Evolutionary conservation across 1,140 invertebrate genomes (phyloP), one percentile per base, ranked within the genome.

Genomic region (Drosophila tani): DNA sequence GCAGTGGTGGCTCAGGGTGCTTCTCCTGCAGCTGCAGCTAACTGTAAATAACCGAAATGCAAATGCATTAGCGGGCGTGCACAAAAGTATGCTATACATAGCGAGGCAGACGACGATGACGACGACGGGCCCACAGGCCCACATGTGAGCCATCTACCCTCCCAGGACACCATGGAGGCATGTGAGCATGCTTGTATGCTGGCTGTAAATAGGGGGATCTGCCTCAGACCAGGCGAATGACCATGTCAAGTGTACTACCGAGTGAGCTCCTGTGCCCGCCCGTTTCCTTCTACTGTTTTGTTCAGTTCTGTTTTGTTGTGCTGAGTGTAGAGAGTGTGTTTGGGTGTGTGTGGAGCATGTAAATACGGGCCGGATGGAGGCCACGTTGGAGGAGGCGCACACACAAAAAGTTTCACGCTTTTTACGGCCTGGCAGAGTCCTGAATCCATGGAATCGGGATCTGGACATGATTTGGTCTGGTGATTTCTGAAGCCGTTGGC

Each of bases 21-120:
- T 58, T 47, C 57, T 24, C 3, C 17, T 40, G 56, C 29, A 47
- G 70, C 43, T 51, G 50, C 40, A 57, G 63, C 73, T 49, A 66
- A 85, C 74, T 70, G 79, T 78, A 70, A 79, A 85, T 81, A 85
- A 76, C 81, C 71, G 60, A 84, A 83, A 83, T 79, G 82, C 79
- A 85, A 85, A 85, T 85, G 75, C 83, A 82, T 82, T 85, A 82
- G 75, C 69, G 62, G 35, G 60, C 76, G 65, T 53, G 62, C 79
- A 38, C 79, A 81, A 81, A 86, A 84, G 63, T 78, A 74, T 82
- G 68, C 82, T 69, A 63, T 76, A 57, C 59, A 69, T 62, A 55
- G 74, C 46, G 32, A 46, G 47, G 46, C 43, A 32, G 57, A 53
- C 43, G 49, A 49, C 35, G 53, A 74, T 65, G 46, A 59, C 46